Base-by-base conservation (phyloP, 2,888 invertebrate genomes). In the Ametastegia equiseti region DNA sequence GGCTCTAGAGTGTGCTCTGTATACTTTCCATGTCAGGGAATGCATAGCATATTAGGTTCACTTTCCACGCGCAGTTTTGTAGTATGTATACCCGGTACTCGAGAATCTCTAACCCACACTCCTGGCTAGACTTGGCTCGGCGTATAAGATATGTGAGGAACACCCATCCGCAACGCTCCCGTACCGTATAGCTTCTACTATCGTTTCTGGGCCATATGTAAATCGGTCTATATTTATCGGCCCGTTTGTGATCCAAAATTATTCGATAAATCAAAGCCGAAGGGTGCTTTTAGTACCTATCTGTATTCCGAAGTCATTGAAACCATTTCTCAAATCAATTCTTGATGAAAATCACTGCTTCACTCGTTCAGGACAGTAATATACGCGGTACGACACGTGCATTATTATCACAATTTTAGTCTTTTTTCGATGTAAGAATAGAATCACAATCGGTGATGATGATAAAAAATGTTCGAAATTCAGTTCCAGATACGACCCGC, bases 21-120 rank as follows among this genome's bases (percentile, higher is more conserved):
- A 75, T 75, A 75, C 75, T 75, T 75, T 75, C 45, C 75, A 75
- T 75, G 75, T 75, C 75, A 75, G 75, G 33, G 75, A 75, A 75
- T 75, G 75, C 75, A 75, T 75, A 75, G 75, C 54, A 75, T 75
- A 75, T 75, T 75, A 75, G 75, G 75, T 75, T 75, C 75, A 75
- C 75, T 75, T 75, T 75, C 75, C 54, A 75, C 75, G 75, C 75
- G 75, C 75, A 75, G 75, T 75, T 75, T 75, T 75, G 75, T 75
- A 54, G n/a, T 36, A 50, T 54, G 73, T 75, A 50, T 75, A 75
- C 73, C 54, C 45, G 42, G 33, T 54, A 45, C 71, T 71, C 71
- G 47, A 71, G 71, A 45, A 71, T 71, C 71, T 71, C 45, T 27
- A 47, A 42, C 45, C 45, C 45, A 71, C 45, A 42, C 69, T 71